phyloP scores from a whole-genome alignment of 1,140 invertebrate genomes.

The Hycleus phaleratus region DNA sequence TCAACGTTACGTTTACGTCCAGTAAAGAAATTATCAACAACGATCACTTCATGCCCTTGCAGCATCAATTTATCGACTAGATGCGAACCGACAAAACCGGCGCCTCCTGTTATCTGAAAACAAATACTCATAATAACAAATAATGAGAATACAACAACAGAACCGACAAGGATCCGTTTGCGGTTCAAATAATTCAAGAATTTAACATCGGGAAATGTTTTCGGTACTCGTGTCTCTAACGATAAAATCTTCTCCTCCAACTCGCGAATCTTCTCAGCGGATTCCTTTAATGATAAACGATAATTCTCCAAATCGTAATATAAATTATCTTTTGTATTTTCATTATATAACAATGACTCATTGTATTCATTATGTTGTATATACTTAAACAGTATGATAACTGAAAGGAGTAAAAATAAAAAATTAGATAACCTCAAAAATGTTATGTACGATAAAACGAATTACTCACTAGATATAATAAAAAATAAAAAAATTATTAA shows the following conservation, averaged over 20 bases:
- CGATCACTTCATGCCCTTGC: constrained; percentile 95
- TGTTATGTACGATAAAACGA: constrained; percentile 1
- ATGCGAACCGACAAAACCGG: constrained; percentile 98
- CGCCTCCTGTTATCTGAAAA: constrained; percentile 85
- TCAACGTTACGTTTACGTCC: constrained; percentile 95
- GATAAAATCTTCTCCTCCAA: constrained; percentile 63
- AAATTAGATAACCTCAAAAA: constrained; percentile 1
- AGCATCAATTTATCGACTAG: constrained; percentile 92
- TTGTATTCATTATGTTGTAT: background rate
- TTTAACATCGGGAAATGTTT: constrained; percentile 83
- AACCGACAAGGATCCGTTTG: constrained; percentile 76
- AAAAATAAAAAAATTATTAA: constrained; percentile 35
- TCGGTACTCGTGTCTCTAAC: constrained; percentile 64
- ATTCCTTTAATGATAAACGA: constrained; percentile 16
- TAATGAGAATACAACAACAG: background rate
- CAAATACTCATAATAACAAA: constrained; percentile 6
- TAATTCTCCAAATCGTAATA: background rate
- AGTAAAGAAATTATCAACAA: constrained; percentile 98
- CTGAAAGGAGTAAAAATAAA: constrained; percentile 12
- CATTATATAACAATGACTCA: background rate
- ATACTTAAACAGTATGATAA: constrained; percentile 13
- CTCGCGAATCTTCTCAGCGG: constrained; percentile 47
- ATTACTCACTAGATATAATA: constrained; percentile 38
- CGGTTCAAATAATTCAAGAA: constrained; percentile 84
- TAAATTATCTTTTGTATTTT: background rate